phyloP scores from a whole-genome alignment of 2,797 vertebrate genomes.

The Periparus ater region DNA sequence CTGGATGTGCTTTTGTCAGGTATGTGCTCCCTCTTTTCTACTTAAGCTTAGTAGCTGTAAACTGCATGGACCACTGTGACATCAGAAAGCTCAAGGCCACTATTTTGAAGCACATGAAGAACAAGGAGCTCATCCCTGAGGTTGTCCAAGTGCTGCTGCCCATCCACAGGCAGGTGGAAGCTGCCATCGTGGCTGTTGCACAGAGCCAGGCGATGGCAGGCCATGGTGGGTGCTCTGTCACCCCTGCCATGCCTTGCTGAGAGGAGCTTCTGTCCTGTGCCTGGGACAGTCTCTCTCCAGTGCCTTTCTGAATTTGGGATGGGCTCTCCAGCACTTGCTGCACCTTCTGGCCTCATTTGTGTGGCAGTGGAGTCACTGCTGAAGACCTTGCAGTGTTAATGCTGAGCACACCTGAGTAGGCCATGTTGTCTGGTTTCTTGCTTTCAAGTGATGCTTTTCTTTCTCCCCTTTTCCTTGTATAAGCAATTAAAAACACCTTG shows the following conservation, averaged over 20 bases:
- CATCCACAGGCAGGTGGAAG: constrained; percentile 72
- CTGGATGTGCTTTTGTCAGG: not conserved
- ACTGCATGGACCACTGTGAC: constrained; percentile 60
- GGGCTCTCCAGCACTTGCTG: not conserved
- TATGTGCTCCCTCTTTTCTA: constrained; percentile 13
- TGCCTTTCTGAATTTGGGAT: not conserved
- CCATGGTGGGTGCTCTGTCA: constrained; percentile 67
- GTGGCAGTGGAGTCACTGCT: not conserved
- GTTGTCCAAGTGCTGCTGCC: constrained; percentile 70
- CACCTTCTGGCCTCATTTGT: not conserved
- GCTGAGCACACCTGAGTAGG: not conserved
- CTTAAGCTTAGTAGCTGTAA: constrained; percentile 44
- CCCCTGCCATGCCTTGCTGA: fast-evolving
- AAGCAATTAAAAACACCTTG: not conserved
- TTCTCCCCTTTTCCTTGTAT: not conserved
- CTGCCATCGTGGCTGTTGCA: constrained; percentile 55
- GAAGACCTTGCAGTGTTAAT: not conserved
- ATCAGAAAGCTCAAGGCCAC: constrained; percentile 53
- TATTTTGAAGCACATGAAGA: constrained; percentile 65
- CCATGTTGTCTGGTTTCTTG: fast-evolving
- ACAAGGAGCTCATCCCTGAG: constrained; percentile 69
- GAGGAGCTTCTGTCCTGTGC: not conserved
- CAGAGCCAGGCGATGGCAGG: constrained; percentile 47
- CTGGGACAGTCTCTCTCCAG: not conserved
- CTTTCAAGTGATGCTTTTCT: not conserved